Conservation (phyloP, 1,140 invertebrate genomes). For the Globodera rostochiensis region DNA sequence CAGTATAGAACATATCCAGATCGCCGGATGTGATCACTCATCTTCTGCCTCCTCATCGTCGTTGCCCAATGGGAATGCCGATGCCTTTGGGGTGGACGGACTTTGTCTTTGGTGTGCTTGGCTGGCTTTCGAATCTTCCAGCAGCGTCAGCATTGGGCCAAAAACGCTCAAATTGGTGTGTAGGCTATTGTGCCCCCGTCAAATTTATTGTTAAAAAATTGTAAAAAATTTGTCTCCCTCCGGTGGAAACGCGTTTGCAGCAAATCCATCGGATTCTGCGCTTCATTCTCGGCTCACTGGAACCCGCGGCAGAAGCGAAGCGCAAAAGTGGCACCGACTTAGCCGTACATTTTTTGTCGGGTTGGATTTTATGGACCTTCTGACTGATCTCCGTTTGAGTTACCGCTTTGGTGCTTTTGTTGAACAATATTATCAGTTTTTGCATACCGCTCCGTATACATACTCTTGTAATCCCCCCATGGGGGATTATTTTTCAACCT, state of each 20-base stretch:
- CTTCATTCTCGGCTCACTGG: conserved; percentile 57
- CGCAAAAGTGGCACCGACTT: background rate
- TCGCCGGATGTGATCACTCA: no score
- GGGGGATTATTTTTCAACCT: no score
- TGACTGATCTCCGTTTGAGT: conserved; percentile 33
- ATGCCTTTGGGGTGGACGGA: conserved; percentile 59
- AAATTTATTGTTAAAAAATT: conserved; percentile 23
- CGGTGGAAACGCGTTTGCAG: conserved; percentile 45
- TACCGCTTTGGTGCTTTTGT: conserved; percentile 47
- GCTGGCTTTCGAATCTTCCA: conserved; percentile 50
- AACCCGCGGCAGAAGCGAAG: conserved; percentile 23
- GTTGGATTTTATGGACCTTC: conserved; percentile 33
- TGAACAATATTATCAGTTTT: conserved; percentile 57
- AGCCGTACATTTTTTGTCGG: conserved; percentile 28
- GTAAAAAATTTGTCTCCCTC: background rate
- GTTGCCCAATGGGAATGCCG: background rate
- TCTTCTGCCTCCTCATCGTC: conserved; percentile 47
- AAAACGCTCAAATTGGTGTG: conserved; percentile 34
- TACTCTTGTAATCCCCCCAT: no score
- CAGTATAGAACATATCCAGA: no score
- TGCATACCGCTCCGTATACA: no score
- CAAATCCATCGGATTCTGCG: conserved; percentile 52
- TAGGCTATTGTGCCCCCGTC: background rate
- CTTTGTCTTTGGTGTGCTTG: conserved; percentile 62
- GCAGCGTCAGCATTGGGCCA: conserved; percentile 53